These are phyloP conservation scores for Daubentonia madagascariensis DNA, from an alignment of 2,113 vertebrate species.

Conservation along the genomic window DNA sequence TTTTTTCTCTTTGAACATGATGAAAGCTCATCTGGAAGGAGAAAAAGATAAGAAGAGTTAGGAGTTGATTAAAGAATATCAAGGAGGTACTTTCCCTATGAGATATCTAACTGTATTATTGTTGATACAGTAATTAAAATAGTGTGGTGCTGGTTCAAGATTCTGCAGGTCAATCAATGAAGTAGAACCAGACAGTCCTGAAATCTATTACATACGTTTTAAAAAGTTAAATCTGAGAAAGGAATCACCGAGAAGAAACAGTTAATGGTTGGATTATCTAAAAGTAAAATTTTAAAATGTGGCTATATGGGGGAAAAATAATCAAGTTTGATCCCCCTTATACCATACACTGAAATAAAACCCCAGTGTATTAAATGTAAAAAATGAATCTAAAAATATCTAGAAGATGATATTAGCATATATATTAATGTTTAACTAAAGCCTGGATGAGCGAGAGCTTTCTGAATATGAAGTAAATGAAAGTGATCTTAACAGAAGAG, in stretches of 20 bases:
- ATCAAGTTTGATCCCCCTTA: background rate
- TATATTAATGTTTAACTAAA: background rate
- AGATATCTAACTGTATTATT: background rate
- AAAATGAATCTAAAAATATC: background rate
- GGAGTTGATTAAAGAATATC: background rate
- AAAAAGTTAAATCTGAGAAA: background rate
- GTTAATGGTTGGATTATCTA: background rate
- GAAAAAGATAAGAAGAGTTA: background rate
- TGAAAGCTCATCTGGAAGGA: background rate
- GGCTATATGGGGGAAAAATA: too few relatives aligned
- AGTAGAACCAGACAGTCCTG: background rate
- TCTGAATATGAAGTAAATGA: background rate
- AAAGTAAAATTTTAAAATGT: background rate
- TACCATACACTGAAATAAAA: background rate
- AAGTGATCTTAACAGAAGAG: background rate
- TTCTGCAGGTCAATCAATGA: background rate
- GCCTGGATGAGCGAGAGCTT: background rate
- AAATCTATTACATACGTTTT: background rate
- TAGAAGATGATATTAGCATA: background rate
- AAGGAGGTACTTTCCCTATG: background rate
- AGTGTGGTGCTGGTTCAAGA: background rate
- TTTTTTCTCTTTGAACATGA: background rate
- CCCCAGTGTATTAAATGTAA: background rate
- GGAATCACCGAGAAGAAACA: background rate
- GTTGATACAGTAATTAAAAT: background rate